A percentile compares a stretch with the other conserved stretches of the same genome.
Conservation (phyloP, 2,797 vertebrate species). For the Nyctalus aviator region DNA sequence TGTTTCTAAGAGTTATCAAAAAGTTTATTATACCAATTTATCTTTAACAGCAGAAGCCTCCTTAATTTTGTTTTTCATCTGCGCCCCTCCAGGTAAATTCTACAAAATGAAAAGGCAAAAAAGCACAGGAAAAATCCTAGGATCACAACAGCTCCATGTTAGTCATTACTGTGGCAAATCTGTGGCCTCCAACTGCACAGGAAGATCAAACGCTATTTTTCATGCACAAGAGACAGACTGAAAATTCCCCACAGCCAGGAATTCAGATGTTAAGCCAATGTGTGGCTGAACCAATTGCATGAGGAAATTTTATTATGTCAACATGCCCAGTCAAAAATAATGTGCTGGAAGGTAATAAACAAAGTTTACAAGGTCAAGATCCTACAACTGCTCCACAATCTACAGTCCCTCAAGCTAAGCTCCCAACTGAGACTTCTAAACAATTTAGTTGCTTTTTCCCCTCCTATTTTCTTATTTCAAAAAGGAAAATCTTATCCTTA, state of each 20-base stretch:
- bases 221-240: conserved; percentile 61
- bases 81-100: conserved; percentile 61
- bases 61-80: conserved; percentile 69
- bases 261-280: conserved; percentile 58
- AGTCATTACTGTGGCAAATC: conserved; percentile 77
- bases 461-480: conserved; percentile 5
- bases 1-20: conserved; percentile 52
- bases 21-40: conserved; percentile 44
- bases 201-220: conserved; percentile 75
- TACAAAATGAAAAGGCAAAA: conserved; percentile 62
- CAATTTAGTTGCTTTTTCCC: not conserved
- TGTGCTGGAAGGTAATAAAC: conserved; percentile 38
- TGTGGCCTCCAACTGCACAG: conserved; percentile 62
- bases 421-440: not conserved
- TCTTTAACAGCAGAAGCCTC: conserved; percentile 34
- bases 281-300: conserved; percentile 50
- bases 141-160: conserved; percentile 52
- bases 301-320: conserved; percentile 71
- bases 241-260: conserved; percentile 75
- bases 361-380: conserved; percentile 62
- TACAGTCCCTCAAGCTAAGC: conserved; percentile 21
- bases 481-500: conserved; percentile 43
- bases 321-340: conserved; percentile 63
- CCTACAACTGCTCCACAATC: conserved; percentile 1
- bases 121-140: conserved; percentile 48